phyloP scores from a whole-genome alignment of 1,140 invertebrate species.

The Aphidius gifuensis region DNA sequence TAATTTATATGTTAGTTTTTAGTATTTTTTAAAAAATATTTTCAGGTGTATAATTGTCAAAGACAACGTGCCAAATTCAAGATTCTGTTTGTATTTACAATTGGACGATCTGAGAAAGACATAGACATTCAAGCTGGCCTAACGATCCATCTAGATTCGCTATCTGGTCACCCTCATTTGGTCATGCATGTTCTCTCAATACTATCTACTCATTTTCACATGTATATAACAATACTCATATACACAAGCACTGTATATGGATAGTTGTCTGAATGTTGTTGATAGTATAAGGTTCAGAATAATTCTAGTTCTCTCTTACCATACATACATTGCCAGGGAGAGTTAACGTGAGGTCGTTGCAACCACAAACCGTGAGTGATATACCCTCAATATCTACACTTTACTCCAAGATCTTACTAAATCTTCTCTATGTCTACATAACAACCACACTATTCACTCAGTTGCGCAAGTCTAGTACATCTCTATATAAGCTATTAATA shows the following conservation, averaged over 20 bases:
- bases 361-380: constrained; percentile 46
- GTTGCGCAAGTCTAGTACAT: background rate
- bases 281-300: constrained; percentile 12
- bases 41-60: no score
- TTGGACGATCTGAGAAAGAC: background rate
- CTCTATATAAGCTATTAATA: background rate
- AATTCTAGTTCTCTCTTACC: background rate
- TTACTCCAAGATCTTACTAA: constrained; percentile 48
- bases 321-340: background rate
- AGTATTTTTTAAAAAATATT: no score
- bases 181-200: constrained; percentile 3
- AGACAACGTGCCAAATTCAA: constrained; percentile 19
- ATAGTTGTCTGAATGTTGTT: constrained; percentile 2
- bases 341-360: constrained; percentile 14
- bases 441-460: constrained; percentile 4
- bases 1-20: no score
- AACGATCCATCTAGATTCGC: constrained; percentile 19
- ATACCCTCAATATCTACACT: constrained; percentile 51
- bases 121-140: constrained; percentile 9
- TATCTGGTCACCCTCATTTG: background rate
- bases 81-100: constrained; percentile 3
- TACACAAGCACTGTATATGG: background rate
- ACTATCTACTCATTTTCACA: constrained; percentile 1
- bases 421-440: constrained; percentile 30
- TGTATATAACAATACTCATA: background rate